Evolutionary conservation across 2,113 vertebrate genomes (phyloP), one percentile per base, ranked within the genome.

Genomic region (Capricornis sumatraensis): DNA sequence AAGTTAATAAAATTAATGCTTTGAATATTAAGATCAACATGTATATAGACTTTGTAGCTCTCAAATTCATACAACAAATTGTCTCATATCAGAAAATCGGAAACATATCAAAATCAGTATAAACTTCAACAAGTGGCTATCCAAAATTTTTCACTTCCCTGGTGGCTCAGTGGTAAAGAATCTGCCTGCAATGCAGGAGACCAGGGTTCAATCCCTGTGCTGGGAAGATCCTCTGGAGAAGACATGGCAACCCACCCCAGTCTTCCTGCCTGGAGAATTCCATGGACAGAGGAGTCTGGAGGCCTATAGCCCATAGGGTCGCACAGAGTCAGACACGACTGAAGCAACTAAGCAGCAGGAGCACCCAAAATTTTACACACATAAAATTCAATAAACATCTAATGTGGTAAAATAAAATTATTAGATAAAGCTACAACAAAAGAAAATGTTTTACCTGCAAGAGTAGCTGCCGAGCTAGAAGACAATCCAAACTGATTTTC

Each of bases 401-500:
- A 95, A 58, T 5, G 1, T 45, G 17, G 27, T n/a, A 52, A 93
- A 82, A 14, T 84, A 85, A 91, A 87, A 43, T 52, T 45, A 82
- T 30, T 79, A 87, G 7, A 57, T 36, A 83, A 94, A 67, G 27
- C 33, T 36, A 71, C 17, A 81, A 89, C 1, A 40, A 95, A 23
- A 87, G 62, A 96, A 64, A 79, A 40, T 25, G 27, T 67, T 96
- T 98, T 98, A 99, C 99, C 99, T 98, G 98, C 99, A 97, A 99
- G 98, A 25, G 98, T 98, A 91, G 99, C 99, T 96, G 99, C 98
- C 98, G 98, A 98, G 94, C 99, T 99, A 36, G 99, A 97, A 0
- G 98, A 98, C 78, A 98, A 96, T 97, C 99, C 99, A 98, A 99
- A 99, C 25, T 99, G 99, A 97, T 99, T 99, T 98, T 99, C 99